Evolutionary conservation across 2,113 vertebrate species (phyloP).

Genomic region (Gavia stellata): DNA sequence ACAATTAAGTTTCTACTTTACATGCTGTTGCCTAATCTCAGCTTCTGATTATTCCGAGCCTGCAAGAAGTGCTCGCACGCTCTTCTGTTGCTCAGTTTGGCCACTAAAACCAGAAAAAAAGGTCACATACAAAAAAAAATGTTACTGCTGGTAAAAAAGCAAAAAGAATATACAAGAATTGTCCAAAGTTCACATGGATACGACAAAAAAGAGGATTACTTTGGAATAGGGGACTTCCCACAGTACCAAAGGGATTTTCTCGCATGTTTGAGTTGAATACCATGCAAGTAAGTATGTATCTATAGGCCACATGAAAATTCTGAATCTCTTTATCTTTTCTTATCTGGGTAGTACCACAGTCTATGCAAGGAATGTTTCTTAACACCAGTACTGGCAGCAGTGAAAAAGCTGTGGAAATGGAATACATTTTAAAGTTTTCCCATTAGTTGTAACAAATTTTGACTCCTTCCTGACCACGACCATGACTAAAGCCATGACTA

Average conservation of each 20-base stretch:
- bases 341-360: neutral
- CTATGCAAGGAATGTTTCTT: neutral
- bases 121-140: neutral
- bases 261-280: neutral
- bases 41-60: neutral
- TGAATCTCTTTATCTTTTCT: neutral
- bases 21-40: neutral
- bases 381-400: neutral
- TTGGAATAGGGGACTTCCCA: neutral
- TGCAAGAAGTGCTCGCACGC: neutral
- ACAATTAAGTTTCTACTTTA: neutral
- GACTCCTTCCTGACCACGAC: neutral
- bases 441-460: neutral
- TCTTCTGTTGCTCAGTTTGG: neutral
- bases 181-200: neutral
- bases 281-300: neutral
- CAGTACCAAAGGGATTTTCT: neutral
- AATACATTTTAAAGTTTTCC: neutral
- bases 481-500: neutral
- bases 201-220: neutral
- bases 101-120: neutral
- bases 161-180: neutral
- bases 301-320: neutral
- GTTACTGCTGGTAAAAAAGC: neutral
- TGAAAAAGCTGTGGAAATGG: neutral